Evolutionary conservation across 2,113 vertebrate genomes (phyloP), one percentile per base, ranked within the genome.

Genomic region (Corydoras sp.): DNA sequence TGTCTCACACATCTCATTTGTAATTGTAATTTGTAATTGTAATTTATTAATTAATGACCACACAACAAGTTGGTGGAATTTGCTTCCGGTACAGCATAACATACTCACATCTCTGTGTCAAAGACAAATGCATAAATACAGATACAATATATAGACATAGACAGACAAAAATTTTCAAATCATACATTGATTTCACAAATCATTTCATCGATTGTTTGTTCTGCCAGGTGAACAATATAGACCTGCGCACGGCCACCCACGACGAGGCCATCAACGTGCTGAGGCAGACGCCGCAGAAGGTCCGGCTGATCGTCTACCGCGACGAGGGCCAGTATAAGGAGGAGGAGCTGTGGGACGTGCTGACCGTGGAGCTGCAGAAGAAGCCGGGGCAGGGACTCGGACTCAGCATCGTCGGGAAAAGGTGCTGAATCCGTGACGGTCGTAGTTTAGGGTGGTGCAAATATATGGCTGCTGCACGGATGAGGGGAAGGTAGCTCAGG

Each of bases 231-330:
- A 98, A 97, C 0, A 88, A 90, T 6, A 93, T 94, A 66, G 93
- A 98, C 84, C 85, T 99, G 77, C 91, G 95, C 15, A 92, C 86
- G 62, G 95, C 95, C 54, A 96, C 89, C 1, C 96, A 99, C 1
- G 97, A 99, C 72, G 95, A 98, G 82, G 96, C 96, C 3, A 98
- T 99, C 81, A 95, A 94, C 29, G 97, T 98, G 10, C 89, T 99
- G 68, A 89, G 97, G 51, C 95, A 98, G 78, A 99, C 95, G 0
- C 95, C 96, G 0, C 95, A 96, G 14, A 88, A 88, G 76, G 96
- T 98, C 56, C 88, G 88, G 6, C 87, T 99, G 49, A 83, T 80
- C 0, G 94, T 99, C 61, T 99, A 93, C 81, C 89, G 97, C 72
- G 96, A 99, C 29, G 95, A 99, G 75, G 84, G 93, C 15, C 96